A percentile compares a stretch with the other conserved stretches of the same genome.
Evolutionary conservation across 2,888 invertebrate genomes (phyloP).

Genomic region (Hermodice carunculata): DNA sequence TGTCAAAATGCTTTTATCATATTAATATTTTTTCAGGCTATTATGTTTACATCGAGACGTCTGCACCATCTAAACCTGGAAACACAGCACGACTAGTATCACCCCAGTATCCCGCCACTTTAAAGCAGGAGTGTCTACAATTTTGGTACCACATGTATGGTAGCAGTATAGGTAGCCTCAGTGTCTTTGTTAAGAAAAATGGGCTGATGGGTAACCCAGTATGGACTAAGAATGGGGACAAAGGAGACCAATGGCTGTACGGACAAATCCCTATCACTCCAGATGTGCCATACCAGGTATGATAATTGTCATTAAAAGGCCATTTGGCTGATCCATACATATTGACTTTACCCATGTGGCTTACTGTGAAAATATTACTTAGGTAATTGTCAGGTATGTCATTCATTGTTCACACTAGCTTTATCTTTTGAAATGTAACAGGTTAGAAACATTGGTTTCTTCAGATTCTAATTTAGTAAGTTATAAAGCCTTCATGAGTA

Average conservation of each 20-base stretch:
- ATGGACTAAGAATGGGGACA: conserved; percentile 54
- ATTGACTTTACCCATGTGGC: too few species aligned
- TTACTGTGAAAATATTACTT: too few species aligned
- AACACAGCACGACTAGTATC: conserved; percentile 72
- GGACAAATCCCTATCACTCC: conserved; percentile 41
- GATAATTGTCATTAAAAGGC: too few species aligned
- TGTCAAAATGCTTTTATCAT: neutral
- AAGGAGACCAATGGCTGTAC: conserved; percentile 56
- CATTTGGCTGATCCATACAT: too few species aligned
- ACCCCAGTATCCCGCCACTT: conserved; percentile 45
- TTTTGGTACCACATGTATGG: conserved; percentile 11
- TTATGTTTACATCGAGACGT: conserved; percentile 74
- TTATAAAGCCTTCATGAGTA: too few species aligned
- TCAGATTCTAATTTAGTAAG: too few species aligned
- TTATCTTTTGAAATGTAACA: too few species aligned
- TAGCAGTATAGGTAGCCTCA: conserved; percentile 42
- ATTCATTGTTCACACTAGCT: too few species aligned
- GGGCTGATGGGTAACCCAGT: conserved; percentile 39
- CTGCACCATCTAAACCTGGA: conserved; percentile 73
- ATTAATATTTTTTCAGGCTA: conserved; percentile 44
- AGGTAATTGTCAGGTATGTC: too few species aligned
- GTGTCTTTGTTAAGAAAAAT: conserved; percentile 45
- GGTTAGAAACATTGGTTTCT: too few species aligned
- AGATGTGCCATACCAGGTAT: too few species aligned
- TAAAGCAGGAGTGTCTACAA: neutral